Base-by-base conservation (phyloP, 2,113 vertebrate genomes). In the Nibea coibor region DNA sequence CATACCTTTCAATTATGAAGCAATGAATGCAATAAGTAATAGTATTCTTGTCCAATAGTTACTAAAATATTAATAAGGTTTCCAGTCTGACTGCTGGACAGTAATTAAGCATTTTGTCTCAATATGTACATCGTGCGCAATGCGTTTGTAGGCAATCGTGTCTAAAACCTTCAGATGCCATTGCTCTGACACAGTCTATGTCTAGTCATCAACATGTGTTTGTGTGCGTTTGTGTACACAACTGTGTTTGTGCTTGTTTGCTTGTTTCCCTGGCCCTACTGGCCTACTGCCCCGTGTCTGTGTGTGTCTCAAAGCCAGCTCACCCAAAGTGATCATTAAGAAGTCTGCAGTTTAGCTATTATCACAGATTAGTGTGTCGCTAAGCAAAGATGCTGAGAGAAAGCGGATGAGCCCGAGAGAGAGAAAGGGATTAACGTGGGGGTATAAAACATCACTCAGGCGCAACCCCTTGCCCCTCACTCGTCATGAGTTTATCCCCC, bases 301-400 rank as follows among this genome's bases (percentile, higher is more conserved):
- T 90, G 89, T 4, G 63, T 90, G 76, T 93, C 86, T 93, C 83
- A 88, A 87, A 92, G 93, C 89, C 87, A 83, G 81, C 90, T 58
- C 59, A 88, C 92, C 90, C 92, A 91, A 93, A 94, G 90, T 86
- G 91, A 93, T 92, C 91, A 88, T 93, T 94, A 91, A 94, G 95
- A 95, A 92, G 91, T 85, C 93, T 87, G 19, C 88, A 94, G 90
- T 94, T 91, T 93, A 93, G 93, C 95, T 94, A 94, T 93, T 95
- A 93, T 88, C 89, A 93, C 91, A 94, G 93, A 96, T 96, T 94
- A 96, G 91, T 89, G 93, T 90, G 89, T 86, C 84, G 87, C 72
- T 85, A 51, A 74, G 85, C 81, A 90, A 84, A 92, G 17, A 78
- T 64, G 85, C 87, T 80, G 64, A 66, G 62, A 58, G 73, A 72